A percentile compares a stretch with the other conserved stretches of the same genome.
Conservation (phyloP, 2,113 vertebrate species). For the Lycocorax pyrrhopterus region DNA sequence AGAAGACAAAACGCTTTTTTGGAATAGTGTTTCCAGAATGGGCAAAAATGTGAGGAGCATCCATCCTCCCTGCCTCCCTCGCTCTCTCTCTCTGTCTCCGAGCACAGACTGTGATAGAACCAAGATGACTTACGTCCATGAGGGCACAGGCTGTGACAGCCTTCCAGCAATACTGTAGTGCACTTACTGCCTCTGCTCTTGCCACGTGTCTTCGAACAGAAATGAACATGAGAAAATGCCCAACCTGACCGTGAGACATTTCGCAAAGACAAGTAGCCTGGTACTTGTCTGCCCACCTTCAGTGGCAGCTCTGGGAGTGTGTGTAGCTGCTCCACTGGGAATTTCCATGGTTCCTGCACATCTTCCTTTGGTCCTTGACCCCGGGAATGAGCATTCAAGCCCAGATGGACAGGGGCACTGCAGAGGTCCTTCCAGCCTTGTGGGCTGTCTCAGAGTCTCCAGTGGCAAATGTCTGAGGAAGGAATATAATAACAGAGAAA, state of each 20-base stretch:
- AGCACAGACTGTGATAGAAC: neutral
- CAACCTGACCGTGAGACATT: neutral
- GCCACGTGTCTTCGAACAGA: fast-evolving
- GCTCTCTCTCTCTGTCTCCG: fast-evolving
- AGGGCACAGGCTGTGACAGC: neutral
- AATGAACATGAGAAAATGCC: neutral
- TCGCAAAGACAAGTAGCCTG: neutral
- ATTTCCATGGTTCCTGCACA: neutral
- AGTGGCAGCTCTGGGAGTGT: fast-evolving
- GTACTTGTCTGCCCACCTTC: fast-evolving
- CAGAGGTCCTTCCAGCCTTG: neutral
- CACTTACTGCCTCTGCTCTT: neutral
- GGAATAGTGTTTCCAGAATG: neutral
- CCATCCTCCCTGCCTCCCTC: neutral
- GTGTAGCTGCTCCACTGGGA: neutral
- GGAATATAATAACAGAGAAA: neutral
- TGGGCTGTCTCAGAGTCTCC: neutral
- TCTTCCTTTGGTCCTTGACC: neutral
- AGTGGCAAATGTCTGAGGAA: neutral
- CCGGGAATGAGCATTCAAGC: neutral
- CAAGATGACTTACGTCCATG: fast-evolving
- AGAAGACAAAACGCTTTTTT: neutral
- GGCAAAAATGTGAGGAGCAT: neutral
- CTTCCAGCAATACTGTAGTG: neutral
- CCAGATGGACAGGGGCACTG: fast-evolving